Conservation (phyloP, 2,888 invertebrate species). For the Linnaemya tessellans region DNA sequence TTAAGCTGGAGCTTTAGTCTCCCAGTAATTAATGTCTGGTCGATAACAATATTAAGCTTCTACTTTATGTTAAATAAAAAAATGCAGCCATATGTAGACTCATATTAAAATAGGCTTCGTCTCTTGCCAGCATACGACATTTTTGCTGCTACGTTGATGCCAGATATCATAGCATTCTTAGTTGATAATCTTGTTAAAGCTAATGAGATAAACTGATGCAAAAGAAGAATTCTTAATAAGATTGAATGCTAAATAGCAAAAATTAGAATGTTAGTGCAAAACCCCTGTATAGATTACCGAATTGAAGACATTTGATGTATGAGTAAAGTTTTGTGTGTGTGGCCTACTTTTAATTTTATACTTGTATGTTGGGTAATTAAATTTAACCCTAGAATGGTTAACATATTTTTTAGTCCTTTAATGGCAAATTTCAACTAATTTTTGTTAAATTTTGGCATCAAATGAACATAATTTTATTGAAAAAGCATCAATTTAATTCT, state of each 20-base stretch:
- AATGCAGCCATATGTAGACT: background rate
- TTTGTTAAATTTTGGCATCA: too few species aligned
- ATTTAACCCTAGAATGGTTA: too few species aligned
- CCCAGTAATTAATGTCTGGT: constrained; percentile 21
- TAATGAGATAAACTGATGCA: constrained; percentile 57
- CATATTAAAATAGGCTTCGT: background rate
- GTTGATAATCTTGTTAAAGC: constrained; percentile 48
- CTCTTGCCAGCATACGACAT: background rate
- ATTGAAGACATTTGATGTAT: background rate
- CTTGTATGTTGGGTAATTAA: too few species aligned
- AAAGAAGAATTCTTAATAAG: constrained; percentile 28
- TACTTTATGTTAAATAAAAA: background rate
- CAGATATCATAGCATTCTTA: background rate
- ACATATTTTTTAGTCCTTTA: too few species aligned
- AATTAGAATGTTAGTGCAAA: background rate
- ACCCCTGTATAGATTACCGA: background rate
- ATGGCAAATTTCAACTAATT: too few species aligned
- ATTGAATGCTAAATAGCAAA: constrained; percentile 8
- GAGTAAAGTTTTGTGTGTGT: background rate
- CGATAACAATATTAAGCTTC: constrained; percentile 20
- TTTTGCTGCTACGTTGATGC: background rate
- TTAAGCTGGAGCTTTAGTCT: constrained; percentile 14
- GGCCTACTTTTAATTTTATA: background rate
- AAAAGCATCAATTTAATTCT: too few species aligned
- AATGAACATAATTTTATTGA: too few species aligned